Percentiles rank a stretch among this genome's conserved stretches.
Conservation (phyloP, 2,113 vertebrate species). For the Coptodon bakossiorum region DNA sequence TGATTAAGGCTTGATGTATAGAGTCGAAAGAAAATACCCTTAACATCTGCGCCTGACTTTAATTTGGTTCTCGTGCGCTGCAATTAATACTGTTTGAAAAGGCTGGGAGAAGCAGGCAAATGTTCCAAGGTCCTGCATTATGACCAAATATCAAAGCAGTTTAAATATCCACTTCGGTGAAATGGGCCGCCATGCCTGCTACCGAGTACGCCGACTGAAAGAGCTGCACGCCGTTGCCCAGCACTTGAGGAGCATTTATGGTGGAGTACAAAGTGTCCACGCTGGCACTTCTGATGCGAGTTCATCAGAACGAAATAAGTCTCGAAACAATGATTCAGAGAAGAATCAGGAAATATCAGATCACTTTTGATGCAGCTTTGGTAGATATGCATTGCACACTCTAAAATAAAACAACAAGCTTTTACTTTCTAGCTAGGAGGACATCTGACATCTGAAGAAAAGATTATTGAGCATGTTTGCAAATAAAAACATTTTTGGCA, state of each 20-base stretch:
- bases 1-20: not conserved
- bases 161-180: not conserved
- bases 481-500: not conserved
- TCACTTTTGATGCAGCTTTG: not conserved
- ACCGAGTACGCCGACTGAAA: rapidly evolving
- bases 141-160: not conserved
- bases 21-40: not conserved
- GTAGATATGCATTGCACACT: not conserved
- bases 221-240: not conserved
- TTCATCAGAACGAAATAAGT: not conserved
- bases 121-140: not conserved
- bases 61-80: not conserved
- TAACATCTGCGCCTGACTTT: not conserved
- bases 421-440: not conserved
- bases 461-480: not conserved
- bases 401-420: not conserved
- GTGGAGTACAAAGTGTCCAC: not conserved
- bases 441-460: not conserved
- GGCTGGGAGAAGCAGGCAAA: not conserved
- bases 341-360: not conserved
- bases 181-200: not conserved
- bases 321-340: not conserved
- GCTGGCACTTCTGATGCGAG: not conserved
- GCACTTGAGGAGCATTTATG: not conserved
- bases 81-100: not conserved